Evolutionary conservation across 2,888 invertebrate genomes (phyloP).

Genomic region (Monochamus alternatus): DNA sequence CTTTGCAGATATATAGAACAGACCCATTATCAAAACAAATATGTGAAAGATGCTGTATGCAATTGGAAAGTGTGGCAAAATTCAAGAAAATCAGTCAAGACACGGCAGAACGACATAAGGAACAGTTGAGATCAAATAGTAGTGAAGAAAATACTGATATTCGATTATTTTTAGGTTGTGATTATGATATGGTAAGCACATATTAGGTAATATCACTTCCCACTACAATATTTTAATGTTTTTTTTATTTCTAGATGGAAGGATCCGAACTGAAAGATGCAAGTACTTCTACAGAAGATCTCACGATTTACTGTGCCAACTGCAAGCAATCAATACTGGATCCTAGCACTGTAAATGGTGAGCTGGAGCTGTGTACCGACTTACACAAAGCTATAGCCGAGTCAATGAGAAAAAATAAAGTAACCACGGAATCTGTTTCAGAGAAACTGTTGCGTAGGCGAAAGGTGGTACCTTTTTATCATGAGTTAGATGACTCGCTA

Average conservation of each 20-base stretch:
- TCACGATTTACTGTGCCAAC: constrained; percentile 59
- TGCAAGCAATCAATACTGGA: constrained; percentile 61
- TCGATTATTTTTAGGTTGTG: constrained; percentile 55
- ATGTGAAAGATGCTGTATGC: constrained; percentile 66
- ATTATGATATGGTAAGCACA: constrained; percentile 54
- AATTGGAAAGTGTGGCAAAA: constrained; percentile 60
- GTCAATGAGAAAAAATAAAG: constrained; percentile 61
- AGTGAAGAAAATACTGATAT: constrained; percentile 50
- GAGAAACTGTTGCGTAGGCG: constrained; percentile 57
- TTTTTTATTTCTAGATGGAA: constrained; percentile 46
- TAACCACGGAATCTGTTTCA: constrained; percentile 53
- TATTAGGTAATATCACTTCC: neutral
- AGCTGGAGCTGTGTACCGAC: constrained; percentile 62
- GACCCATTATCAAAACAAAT: constrained; percentile 69
- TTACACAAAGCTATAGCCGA: constrained; percentile 63
- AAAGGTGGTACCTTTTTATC: constrained; percentile 61
- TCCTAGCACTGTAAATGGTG: constrained; percentile 59
- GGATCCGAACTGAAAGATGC: constrained; percentile 55
- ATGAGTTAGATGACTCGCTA: constrained; percentile 65
- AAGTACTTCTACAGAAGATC: constrained; percentile 62
- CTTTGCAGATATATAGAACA: constrained; percentile 67
- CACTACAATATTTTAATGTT: neutral
- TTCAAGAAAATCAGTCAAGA: constrained; percentile 64
- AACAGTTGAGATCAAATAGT: constrained; percentile 55
- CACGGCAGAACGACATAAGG: constrained; percentile 62